Conservation (phyloP, 2,888 invertebrate genomes). For the Allolobophora icterica region DNA sequence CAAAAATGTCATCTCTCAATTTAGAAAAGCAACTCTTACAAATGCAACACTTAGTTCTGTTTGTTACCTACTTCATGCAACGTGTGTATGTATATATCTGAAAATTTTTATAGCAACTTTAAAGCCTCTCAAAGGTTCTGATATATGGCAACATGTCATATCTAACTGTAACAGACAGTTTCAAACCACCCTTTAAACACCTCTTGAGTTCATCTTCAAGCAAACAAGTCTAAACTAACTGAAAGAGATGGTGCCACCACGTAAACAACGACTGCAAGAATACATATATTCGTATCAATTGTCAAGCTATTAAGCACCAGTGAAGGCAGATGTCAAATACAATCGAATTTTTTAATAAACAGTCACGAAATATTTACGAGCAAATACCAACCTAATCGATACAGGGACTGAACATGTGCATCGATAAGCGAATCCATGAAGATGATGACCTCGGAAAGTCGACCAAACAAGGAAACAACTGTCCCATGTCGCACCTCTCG, state of each 20-base stretch:
- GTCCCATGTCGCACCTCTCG: slow-evolving; percentile 71
- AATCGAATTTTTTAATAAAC: not conserved
- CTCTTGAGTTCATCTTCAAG: too few relatives aligned
- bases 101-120: not conserved
- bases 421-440: slow-evolving; percentile 66
- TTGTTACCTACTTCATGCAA: not conserved
- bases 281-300: too few relatives aligned
- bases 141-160: not conserved
- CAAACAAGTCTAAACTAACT: too few relatives aligned
- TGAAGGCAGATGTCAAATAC: too few relatives aligned
- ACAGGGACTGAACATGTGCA: slow-evolving; percentile 63
- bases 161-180: too few relatives aligned
- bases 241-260: too few relatives aligned
- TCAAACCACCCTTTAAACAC: too few relatives aligned
- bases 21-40: not conserved
- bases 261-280: too few relatives aligned
- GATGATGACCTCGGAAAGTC: slow-evolving; percentile 69
- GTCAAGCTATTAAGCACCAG: too few relatives aligned
- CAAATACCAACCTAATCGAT: slow-evolving; percentile 56
- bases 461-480: slow-evolving; percentile 68
- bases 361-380: not conserved
- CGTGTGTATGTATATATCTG: not conserved
- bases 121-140: not conserved
- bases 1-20: not conserved
- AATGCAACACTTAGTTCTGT: not conserved